Evolutionary conservation across 2,888 invertebrate species (phyloP).

Genomic region (Congeria kusceri): DNA sequence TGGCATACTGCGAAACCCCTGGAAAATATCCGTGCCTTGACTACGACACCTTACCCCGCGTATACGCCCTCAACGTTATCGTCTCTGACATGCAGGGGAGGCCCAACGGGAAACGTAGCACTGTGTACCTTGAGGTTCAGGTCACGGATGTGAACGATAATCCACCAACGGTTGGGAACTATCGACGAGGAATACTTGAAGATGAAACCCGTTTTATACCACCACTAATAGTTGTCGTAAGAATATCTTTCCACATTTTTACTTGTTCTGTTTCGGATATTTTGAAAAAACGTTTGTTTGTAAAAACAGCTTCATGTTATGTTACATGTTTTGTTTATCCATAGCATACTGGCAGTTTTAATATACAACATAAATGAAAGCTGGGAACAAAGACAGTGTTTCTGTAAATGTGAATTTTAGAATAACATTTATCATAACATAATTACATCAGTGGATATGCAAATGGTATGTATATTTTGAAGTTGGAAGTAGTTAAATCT

Average conservation of each 20-base stretch:
- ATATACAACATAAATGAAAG: too few relatives aligned
- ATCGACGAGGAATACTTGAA: constrained; percentile 76
- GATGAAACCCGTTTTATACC: constrained; percentile 86
- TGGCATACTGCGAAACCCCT: constrained; percentile 86
- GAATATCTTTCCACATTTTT: not conserved
- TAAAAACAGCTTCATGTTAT: not conserved
- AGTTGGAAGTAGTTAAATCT: too few relatives aligned
- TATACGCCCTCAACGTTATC: constrained; percentile 43
- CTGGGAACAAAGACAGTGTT: too few relatives aligned
- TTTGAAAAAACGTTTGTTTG: not conserved
- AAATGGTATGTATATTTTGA: too few relatives aligned
- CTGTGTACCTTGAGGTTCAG: constrained; percentile 66
- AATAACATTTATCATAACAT: too few relatives aligned
- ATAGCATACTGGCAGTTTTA: too few relatives aligned
- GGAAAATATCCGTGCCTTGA: constrained; percentile 89
- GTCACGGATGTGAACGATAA: constrained; percentile 77
- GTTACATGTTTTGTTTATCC: not conserved
- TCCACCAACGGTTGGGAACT: constrained; percentile 87
- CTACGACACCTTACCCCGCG: constrained; percentile 64
- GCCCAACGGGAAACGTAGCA: constrained; percentile 82
- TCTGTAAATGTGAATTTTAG: too few relatives aligned
- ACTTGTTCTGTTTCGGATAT: not conserved
- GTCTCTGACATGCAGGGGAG: constrained; percentile 91
- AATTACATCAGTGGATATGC: too few relatives aligned
- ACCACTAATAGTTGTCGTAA: constrained; percentile 91